Evolutionary conservation across 2,113 vertebrate genomes (phyloP).

Genomic region (Pteruthius melanotis): DNA sequence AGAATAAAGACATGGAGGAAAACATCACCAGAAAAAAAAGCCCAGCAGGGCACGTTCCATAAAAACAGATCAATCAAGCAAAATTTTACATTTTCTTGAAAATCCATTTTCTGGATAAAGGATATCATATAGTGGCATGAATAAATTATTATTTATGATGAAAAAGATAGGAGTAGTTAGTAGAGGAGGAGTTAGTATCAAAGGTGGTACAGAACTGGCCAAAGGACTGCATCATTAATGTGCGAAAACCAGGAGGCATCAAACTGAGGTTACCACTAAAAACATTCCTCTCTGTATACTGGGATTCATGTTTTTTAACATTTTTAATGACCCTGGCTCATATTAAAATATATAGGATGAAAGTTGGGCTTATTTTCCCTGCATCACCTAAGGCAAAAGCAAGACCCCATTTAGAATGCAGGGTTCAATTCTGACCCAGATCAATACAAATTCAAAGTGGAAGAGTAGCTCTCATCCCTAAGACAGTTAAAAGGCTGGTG

Average conservation of each 20-base stretch:
- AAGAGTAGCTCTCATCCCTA: neutral
- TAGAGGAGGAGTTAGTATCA: neutral
- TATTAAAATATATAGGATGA: neutral
- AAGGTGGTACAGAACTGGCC: neutral
- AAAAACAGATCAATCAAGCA: neutral
- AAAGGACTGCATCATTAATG: neutral
- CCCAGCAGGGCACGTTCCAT: accelerated
- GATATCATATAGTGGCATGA: neutral
- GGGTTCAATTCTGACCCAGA: neutral
- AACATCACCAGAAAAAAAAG: neutral
- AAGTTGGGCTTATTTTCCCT: neutral
- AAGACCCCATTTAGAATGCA: neutral
- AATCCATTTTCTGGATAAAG: neutral
- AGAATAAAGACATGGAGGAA: neutral
- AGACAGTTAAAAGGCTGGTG: neutral
- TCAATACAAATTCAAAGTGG: neutral
- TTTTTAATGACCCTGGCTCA: neutral
- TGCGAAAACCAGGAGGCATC: neutral
- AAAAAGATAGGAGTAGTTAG: neutral
- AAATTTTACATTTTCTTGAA: neutral
- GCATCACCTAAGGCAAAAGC: neutral
- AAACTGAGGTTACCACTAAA: neutral
- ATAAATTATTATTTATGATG: neutral
- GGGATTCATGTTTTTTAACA: neutral
- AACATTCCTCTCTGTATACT: neutral